These are phyloP conservation scores for Drosophila cyrtoloma DNA, from an alignment of 2,888 invertebrate species.

Conservation along the genomic window DNA sequence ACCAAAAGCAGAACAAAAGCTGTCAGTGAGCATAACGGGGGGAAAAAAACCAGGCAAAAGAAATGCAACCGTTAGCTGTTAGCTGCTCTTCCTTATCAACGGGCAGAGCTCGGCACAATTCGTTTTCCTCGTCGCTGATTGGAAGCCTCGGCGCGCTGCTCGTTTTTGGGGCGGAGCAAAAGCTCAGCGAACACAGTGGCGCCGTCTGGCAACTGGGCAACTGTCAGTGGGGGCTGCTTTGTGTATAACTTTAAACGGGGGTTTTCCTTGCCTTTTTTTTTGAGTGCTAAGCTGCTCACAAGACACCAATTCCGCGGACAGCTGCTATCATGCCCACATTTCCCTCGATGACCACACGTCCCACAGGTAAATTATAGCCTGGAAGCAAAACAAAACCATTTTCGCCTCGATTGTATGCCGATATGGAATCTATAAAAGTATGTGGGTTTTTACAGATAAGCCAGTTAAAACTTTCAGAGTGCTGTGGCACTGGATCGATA, in stretches of 20 bases:
- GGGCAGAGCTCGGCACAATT: constrained; percentile 46
- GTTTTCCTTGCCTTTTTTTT: constrained; percentile 26
- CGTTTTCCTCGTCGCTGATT: constrained; percentile 73
- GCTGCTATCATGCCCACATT: constrained; percentile 86
- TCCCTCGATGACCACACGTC: constrained; percentile 87
- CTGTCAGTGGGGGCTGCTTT: constrained; percentile 47
- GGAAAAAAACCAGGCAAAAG: constrained; percentile 45
- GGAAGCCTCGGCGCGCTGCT: constrained; percentile 61
- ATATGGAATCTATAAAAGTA: constrained; percentile 84
- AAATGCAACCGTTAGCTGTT: constrained; percentile 59
- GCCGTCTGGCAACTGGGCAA: constrained; percentile 33
- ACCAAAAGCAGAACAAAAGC: constrained; percentile 23
- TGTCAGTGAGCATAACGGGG: constrained; percentile 15
- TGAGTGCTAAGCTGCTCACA: constrained; percentile 46
- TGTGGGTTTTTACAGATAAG: constrained; percentile 86
- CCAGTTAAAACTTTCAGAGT: constrained; percentile 86
- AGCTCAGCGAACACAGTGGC: constrained; percentile 63
- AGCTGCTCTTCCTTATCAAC: constrained; percentile 55
- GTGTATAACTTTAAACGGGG: neutral
- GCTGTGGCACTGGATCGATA: constrained; percentile 87
- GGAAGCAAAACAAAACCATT: constrained; percentile 88
- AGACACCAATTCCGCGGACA: constrained; percentile 82
- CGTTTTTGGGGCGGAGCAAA: constrained; percentile 79
- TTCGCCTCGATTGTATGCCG: constrained; percentile 87
- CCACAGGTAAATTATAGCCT: constrained; percentile 87